Percentiles rank a stretch among this genome's conserved stretches.
Evolutionary conservation across 1,140 invertebrate genomes (phyloP).

Genomic region (Ylistrum balloti): DNA sequence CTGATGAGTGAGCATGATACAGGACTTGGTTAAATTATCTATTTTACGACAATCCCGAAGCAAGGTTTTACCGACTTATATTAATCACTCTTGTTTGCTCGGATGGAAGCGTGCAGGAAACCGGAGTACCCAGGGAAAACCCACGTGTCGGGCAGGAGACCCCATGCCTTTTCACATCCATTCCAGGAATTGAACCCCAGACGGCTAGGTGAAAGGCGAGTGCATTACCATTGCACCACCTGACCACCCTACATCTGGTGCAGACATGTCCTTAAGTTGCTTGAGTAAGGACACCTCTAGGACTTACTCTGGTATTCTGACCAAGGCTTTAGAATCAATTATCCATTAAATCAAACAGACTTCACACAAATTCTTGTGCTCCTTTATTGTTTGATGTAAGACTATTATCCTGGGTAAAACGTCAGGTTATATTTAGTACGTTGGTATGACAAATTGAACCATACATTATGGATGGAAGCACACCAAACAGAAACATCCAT

Average conservation of each 20-base stretch:
- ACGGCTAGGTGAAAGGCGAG: too few relatives aligned
- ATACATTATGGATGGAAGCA: conserved; percentile 39
- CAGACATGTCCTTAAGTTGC: not conserved
- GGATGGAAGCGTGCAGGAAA: too few relatives aligned
- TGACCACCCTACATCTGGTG: too few relatives aligned
- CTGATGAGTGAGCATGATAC: not conserved
- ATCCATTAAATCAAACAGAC: not conserved
- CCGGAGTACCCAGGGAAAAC: too few relatives aligned
- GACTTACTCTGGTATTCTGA: not conserved
- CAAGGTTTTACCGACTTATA: too few relatives aligned
- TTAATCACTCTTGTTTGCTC: too few relatives aligned
- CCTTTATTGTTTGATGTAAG: not conserved
- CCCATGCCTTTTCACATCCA: too few relatives aligned
- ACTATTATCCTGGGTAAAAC: conserved; percentile 10
- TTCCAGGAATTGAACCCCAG: too few relatives aligned
- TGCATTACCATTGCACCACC: too few relatives aligned
- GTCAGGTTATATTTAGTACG: not conserved
- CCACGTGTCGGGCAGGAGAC: too few relatives aligned
- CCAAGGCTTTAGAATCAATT: not conserved
- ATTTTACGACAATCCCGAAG: too few relatives aligned
- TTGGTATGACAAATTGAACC: not conserved
- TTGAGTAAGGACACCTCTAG: not conserved
- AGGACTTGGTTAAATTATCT: not conserved
- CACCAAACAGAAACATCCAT: conserved; percentile 19
- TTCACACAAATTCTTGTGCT: not conserved